A percentile compares a stretch with the other conserved stretches of the same genome.
phyloP scores from a whole-genome alignment of 2,797 vertebrate genomes.

The Channa striata region DNA sequence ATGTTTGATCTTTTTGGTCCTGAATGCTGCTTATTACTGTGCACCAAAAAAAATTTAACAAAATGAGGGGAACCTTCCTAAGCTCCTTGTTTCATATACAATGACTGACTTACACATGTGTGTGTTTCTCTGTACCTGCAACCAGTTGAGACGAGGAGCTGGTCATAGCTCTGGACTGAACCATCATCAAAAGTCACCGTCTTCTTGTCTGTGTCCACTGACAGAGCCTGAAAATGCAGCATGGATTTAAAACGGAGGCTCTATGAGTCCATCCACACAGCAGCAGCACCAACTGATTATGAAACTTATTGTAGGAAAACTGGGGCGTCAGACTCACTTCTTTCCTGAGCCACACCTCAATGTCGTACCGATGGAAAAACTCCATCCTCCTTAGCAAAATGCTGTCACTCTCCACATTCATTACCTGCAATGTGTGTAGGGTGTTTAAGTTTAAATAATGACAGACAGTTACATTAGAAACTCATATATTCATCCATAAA shows the following conservation, averaged over 20 bases:
- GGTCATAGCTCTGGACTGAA: constrained; percentile 83
- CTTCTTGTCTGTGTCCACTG: constrained; percentile 83
- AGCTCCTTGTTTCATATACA: too few species aligned
- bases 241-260: neutral
- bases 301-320: neutral
- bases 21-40: too few species aligned
- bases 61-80: too few species aligned
- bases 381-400: constrained; percentile 84
- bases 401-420: constrained; percentile 81
- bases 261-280: neutral
- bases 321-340: constrained; percentile 76
- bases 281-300: too few species aligned
- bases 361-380: constrained; percentile 79
- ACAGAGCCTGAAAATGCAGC: constrained; percentile 77
- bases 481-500: neutral
- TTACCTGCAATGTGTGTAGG: constrained; percentile 66
- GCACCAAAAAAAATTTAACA: too few species aligned
- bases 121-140: constrained; percentile 79
- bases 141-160: constrained; percentile 89
- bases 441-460: neutral
- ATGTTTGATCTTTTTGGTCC: too few species aligned
- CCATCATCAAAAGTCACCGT: constrained; percentile 83
- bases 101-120: neutral
- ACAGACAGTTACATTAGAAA: neutral
- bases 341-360: constrained; percentile 87